These are phyloP conservation scores for Scrobipalpa atriplicella DNA, from an alignment of 2,888 invertebrate species.

Conservation along the genomic window DNA sequence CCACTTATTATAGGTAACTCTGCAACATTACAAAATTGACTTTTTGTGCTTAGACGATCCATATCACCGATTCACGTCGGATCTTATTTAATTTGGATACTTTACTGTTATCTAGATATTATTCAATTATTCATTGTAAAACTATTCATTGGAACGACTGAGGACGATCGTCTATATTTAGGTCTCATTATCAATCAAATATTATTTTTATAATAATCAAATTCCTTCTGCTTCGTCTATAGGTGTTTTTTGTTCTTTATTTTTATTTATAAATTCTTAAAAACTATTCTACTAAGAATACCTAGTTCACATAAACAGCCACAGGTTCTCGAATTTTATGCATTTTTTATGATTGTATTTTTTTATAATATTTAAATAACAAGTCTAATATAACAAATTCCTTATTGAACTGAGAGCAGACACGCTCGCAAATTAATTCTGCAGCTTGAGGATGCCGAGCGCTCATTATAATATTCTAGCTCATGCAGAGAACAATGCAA, in stretches of 20 bases:
- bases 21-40: constrained; percentile 30
- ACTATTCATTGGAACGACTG: no score
- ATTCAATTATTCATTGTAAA: background rate
- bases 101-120: background rate
- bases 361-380: no score
- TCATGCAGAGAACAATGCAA: constrained; percentile 56
- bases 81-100: constrained; percentile 10
- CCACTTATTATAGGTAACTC: constrained; percentile 42
- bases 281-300: no score
- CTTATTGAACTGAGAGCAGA: background rate
- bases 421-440: constrained; percentile 7
- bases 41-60: constrained; percentile 24
- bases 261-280: no score
- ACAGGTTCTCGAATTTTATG: no score
- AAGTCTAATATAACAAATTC: background rate
- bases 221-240: no score
- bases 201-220: no score
- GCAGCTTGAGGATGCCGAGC: background rate
- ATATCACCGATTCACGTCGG: constrained; percentile 10
- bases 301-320: no score
- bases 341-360: no score
- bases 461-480: constrained; percentile 19
- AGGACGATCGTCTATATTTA: no score
- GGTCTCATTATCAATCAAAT: no score
- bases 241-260: no score